Conservation (phyloP, 2,888 invertebrate genomes). For the Nomada fabriciana region DNA sequence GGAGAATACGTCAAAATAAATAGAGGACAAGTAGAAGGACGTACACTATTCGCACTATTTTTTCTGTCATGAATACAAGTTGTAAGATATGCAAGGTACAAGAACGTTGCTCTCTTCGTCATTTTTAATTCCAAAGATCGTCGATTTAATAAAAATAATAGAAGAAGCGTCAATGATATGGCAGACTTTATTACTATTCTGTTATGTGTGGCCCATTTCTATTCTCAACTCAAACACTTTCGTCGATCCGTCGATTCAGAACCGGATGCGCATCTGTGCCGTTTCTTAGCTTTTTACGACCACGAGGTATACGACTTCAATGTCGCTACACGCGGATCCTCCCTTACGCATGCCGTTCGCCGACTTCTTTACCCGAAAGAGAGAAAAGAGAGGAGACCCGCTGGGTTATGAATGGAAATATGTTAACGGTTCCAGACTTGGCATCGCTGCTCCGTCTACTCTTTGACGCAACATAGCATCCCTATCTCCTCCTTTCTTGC, state of each 20-base stretch:
- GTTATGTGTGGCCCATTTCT: conserved; percentile 9
- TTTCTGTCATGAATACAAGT: no score
- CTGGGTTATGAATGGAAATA: conserved; percentile 75
- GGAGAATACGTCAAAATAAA: background rate
- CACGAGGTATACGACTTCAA: conserved; percentile 67
- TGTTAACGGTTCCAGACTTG: conserved; percentile 70
- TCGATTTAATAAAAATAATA: no score
- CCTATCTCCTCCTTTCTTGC: conserved; percentile 4
- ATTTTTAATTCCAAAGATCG: no score
- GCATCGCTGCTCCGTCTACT: conserved; percentile 46
- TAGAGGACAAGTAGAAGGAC: no score
- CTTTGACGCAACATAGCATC: conserved; percentile 12
- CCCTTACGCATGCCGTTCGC: conserved; percentile 68
- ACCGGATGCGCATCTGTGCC: conserved; percentile 36
- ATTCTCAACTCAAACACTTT: conserved; percentile 5
- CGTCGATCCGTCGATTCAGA: conserved; percentile 31
- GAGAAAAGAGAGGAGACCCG: conserved; percentile 45
- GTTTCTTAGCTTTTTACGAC: conserved; percentile 21
- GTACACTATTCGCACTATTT: no score
- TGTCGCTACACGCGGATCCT: conserved; percentile 54
- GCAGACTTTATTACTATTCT: background rate
- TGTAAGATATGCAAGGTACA: no score
- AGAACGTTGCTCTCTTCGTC: no score
- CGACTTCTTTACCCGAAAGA: conserved; percentile 64
- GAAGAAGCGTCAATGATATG: no score